These are phyloP conservation scores for Willisornis vidua DNA, from an alignment of 2,113 vertebrate genomes.

Conservation along the genomic window DNA sequence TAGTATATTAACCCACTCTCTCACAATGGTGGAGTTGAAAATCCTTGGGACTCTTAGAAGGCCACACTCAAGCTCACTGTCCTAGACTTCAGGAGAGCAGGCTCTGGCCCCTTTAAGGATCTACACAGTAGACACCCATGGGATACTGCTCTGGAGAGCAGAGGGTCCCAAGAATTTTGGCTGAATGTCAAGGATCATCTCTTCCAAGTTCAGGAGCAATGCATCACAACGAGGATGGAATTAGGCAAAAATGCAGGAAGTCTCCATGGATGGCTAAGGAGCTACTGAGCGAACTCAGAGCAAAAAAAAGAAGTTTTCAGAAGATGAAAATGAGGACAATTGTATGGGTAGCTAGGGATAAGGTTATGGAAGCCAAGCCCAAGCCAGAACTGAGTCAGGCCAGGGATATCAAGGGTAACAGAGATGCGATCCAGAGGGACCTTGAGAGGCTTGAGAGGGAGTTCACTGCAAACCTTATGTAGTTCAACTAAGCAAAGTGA, in stretches of 20 bases:
- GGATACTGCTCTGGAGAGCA: background rate
- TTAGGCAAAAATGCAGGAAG: background rate
- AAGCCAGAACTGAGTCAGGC: background rate
- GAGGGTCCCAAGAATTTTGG: background rate
- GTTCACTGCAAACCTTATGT: background rate
- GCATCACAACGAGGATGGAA: background rate
- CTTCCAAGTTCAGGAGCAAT: background rate
- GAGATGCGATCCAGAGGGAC: background rate
- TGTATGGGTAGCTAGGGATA: background rate
- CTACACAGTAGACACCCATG: background rate
- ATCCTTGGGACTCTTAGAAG: background rate
- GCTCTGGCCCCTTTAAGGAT: background rate
- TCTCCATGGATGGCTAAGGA: background rate
- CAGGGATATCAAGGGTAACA: background rate
- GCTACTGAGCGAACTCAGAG: background rate
- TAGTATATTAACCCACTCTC: background rate
- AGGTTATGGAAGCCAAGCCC: background rate
- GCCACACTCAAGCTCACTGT: background rate
- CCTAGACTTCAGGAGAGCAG: background rate
- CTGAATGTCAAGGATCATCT: background rate
- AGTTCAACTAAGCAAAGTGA: background rate
- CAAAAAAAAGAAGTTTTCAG: background rate
- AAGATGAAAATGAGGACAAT: background rate
- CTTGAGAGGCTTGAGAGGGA: background rate
- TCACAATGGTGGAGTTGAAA: background rate